Conservation (phyloP, 2,797 vertebrate species). For the Acipenser ruthenus region DNA sequence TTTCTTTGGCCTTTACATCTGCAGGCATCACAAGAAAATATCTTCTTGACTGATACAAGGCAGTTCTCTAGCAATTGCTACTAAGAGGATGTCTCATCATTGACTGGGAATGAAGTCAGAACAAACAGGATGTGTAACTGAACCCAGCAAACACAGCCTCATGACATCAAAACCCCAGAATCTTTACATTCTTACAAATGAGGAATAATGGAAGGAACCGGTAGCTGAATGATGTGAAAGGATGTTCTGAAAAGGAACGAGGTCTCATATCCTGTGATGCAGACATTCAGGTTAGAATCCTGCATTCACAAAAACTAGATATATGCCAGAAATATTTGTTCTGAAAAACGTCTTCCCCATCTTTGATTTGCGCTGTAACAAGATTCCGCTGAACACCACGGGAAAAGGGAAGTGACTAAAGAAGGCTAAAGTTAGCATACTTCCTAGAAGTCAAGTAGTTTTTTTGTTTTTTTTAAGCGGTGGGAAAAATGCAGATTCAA, state of each 20-base stretch:
- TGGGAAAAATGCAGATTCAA: too few species aligned
- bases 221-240: constrained; percentile 44
- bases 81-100: neutral
- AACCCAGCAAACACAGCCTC: neutral
- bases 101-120: neutral
- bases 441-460: constrained; percentile 38
- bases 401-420: constrained; percentile 52
- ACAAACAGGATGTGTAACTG: neutral
- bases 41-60: too few species aligned
- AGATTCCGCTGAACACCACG: constrained; percentile 48
- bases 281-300: constrained; percentile 23
- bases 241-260: constrained; percentile 44
- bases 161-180: constrained; percentile 45
- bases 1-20: too few species aligned
- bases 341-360: constrained; percentile 36
- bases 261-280: constrained; percentile 34
- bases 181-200: constrained; percentile 52
- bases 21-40: too few species aligned
- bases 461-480: too few species aligned
- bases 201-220: constrained; percentile 54
- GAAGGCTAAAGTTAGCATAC: constrained; percentile 34
- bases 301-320: constrained; percentile 48
- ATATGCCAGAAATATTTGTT: constrained; percentile 54
- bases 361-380: constrained; percentile 22
- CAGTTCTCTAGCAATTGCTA: too few species aligned